Conservation (phyloP, 1,140 invertebrate genomes). For the Theocolax elegans region DNA sequence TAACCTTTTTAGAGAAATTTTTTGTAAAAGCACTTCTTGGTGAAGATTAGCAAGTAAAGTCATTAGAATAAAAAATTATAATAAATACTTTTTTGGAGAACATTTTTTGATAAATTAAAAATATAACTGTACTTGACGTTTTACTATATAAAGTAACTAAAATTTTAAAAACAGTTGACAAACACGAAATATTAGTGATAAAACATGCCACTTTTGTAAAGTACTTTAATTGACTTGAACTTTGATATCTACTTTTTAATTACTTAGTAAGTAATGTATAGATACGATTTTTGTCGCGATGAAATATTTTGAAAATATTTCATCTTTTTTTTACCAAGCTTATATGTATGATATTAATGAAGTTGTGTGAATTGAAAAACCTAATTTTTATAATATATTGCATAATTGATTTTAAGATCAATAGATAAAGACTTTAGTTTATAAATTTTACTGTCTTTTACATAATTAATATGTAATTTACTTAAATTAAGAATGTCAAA, state of each 20-base stretch:
- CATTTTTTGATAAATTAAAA: constrained; percentile 37
- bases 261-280: constrained; percentile 2
- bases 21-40: constrained; percentile 13
- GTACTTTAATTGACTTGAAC: constrained; percentile 23
- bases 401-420: not conserved
- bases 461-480: constrained; percentile 3
- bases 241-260: constrained; percentile 12
- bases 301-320: not conserved
- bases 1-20: constrained; percentile 40
- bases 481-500: constrained; percentile 11
- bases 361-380: not conserved
- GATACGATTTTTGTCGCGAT: not conserved
- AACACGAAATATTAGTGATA: too few species aligned
- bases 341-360: not conserved
- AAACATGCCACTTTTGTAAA: constrained; percentile 25
- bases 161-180: too few species aligned
- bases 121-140: not conserved
- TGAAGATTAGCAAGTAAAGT: constrained; percentile 14
- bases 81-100: constrained; percentile 7
- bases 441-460: constrained; percentile 13
- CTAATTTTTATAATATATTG: not conserved
- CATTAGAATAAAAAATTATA: not conserved
- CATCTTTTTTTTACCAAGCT: not conserved
- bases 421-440: not conserved
- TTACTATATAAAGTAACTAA: too few species aligned